Base-by-base conservation (phyloP, 2,888 invertebrate species). In the Lissonota sp. region DNA sequence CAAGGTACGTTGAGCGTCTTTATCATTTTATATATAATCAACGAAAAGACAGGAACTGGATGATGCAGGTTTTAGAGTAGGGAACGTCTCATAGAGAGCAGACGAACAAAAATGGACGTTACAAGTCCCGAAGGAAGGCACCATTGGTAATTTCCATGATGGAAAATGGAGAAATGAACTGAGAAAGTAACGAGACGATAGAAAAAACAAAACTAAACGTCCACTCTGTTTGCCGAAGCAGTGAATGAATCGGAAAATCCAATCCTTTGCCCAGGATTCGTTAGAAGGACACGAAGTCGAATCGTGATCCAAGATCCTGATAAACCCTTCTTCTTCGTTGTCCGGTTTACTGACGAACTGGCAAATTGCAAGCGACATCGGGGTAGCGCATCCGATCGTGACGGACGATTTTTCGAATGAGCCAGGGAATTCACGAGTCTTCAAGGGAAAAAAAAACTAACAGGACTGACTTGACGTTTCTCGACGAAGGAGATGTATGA, bases 241-340 rank as follows among this genome's bases (percentile, higher is more conserved):
- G 12, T 44, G 75, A 80, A 64, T 26, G 71, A 80, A 72, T 39
- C 71, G 64, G n/a, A n/a, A 72, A 39, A 37, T 16, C 53, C 14
- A 12, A 6, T 53, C 37, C 62, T 53, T 71, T 58, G 42, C 55
- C 55, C 64, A 44, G 60, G 66, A 76, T 80, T 76, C 80, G 80
- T 80, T 76, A 72, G 75, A 72, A 12, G 55, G 51, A 57, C 75
- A 72, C 55, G 66, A 57, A 42, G 53, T 55, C 37, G 67, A 26
- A 57, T 80, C 75, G 75, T 76, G 80, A 71, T 80, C 62, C 80
- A 72, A 49, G 66, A 80, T 63, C 71, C 71, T 71, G 80, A 75
- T 80, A 80, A 80, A 60, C 58, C 71, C 66, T 67, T 37, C 26
- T 44, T 8, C 70, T 62, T 66, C 70, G 57, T 72, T 72, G 75